Conservation (phyloP, 2,888 invertebrate species). For the Brachynemurus nebulosus region DNA sequence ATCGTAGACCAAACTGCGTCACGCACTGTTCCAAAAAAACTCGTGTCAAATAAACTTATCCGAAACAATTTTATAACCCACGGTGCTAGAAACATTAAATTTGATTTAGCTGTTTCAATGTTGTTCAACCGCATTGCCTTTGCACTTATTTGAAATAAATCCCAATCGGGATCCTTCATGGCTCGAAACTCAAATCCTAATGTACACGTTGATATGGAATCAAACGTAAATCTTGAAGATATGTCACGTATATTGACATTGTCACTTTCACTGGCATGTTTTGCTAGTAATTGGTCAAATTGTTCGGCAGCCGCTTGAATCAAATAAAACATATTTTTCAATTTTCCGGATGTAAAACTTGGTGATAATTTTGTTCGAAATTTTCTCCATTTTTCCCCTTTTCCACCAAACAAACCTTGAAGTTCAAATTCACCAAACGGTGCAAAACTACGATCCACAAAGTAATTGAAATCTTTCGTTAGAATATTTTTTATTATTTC, state of each 20-base stretch:
- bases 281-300: background rate
- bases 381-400: constrained; percentile 37
- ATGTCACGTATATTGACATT: background rate
- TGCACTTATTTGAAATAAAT: constrained; percentile 28
- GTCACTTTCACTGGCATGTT: background rate
- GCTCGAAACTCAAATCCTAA: constrained; percentile 2
- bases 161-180: constrained; percentile 20
- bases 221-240: constrained; percentile 2
- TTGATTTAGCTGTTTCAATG: constrained; percentile 22
- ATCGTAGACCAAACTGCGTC: constrained; percentile 25
- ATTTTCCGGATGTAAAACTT: constrained; percentile 38
- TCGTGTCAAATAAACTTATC: constrained; percentile 24
- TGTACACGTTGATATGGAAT: constrained; percentile 2
- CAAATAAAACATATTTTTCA: constrained; percentile 37
- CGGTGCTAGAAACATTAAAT: constrained; percentile 26
- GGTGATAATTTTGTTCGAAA: constrained; percentile 37
- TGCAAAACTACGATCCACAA: constrained; percentile 32
- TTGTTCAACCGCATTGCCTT: constrained; percentile 27
- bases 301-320: constrained; percentile 23
- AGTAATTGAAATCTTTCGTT: constrained; percentile 35
- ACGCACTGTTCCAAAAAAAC: constrained; percentile 24
- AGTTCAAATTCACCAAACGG: constrained; percentile 30
- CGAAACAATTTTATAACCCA: constrained; percentile 26
- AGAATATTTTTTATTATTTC: constrained; percentile 33
- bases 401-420: constrained; percentile 31